Evolutionary conservation across 2,888 invertebrate species (phyloP), one percentile per base, ranked within the genome.

Genomic region (Branchinecta sandiegonensis): DNA sequence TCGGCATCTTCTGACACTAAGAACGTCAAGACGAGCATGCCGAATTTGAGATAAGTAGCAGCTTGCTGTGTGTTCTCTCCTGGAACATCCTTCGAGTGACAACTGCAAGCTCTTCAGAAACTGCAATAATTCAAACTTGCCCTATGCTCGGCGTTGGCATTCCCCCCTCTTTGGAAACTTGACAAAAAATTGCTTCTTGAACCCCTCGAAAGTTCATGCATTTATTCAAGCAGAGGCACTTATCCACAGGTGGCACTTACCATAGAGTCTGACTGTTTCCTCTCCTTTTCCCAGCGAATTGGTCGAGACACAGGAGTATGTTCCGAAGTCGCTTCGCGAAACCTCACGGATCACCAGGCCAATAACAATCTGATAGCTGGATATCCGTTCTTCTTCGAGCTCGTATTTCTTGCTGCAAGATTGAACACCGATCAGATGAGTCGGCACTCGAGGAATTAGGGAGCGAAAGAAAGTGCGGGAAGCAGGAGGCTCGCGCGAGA

Each of bases 271-370:
- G 67, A 89, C 81, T 1, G 86, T 86, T 64, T 87, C 87, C 76
- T 89, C 88, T 17, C 87, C 87, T 75, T 84, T 85, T 70, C 89
- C 89, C 67, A 89, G 80, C 2, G 88, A 88, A 78, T 89, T 89
- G 69, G 87, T 87, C 69, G 88, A 87, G 69, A 88, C 85, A 74
- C 90, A 90, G 77, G 86, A 87, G 80, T 89, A 89, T 47, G 86
- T 86, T 64, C 89, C 88, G 72, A 87, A 79, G 76, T 88, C 87
- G 46, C 78, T 67, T 78, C 77, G 68, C 79, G 80, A 71, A 73
- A 87, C 83, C 76, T 82, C 81, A 68, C 82, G 80, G 74, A 87
- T 85, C 48, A 83, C 81, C 69, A 86, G 81, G 82, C 84, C 84
- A 87, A 89, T 88, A 68, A 83, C 83, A 71, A 87, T 87, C 76